Conservation (phyloP, 35 echinoderm and acorn worm genomes). For the Eucidaris tribuloides region DNA sequence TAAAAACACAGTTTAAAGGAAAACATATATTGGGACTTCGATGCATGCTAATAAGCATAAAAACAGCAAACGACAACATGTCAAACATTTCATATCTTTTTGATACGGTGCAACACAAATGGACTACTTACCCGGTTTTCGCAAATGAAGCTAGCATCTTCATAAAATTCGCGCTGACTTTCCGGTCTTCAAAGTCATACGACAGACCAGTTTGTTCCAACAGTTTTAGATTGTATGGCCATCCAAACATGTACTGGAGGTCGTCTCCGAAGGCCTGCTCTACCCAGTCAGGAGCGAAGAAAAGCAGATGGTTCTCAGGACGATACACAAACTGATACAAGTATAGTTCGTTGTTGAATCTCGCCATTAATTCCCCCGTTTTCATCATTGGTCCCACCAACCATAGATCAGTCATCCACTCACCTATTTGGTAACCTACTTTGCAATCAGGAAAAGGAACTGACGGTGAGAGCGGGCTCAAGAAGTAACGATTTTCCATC, state of each 20-base stretch:
- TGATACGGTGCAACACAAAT: too few species aligned
- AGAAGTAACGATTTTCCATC: background rate
- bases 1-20: too few species aligned
- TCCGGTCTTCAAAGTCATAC: too few species aligned
- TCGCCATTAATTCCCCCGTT: background rate
- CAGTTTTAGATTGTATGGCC: too few species aligned
- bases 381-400: background rate
- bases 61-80: too few species aligned
- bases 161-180: too few species aligned
- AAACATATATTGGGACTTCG: too few species aligned
- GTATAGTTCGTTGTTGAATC: background rate
- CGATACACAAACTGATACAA: conserved; percentile 16
- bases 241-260: conserved; percentile 32
- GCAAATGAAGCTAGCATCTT: too few species aligned
- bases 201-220: too few species aligned
- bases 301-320: background rate
- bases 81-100: too few species aligned
- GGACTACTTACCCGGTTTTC: too few species aligned
- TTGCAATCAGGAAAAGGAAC: background rate
- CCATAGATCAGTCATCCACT: background rate
- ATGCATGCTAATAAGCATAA: too few species aligned
- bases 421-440: background rate
- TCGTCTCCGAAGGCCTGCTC: conserved; percentile 15
- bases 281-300: background rate
- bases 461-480: background rate